Conservation (phyloP, 92 coral and sea anemone genomes). For the Galaxea fascicularis region DNA sequence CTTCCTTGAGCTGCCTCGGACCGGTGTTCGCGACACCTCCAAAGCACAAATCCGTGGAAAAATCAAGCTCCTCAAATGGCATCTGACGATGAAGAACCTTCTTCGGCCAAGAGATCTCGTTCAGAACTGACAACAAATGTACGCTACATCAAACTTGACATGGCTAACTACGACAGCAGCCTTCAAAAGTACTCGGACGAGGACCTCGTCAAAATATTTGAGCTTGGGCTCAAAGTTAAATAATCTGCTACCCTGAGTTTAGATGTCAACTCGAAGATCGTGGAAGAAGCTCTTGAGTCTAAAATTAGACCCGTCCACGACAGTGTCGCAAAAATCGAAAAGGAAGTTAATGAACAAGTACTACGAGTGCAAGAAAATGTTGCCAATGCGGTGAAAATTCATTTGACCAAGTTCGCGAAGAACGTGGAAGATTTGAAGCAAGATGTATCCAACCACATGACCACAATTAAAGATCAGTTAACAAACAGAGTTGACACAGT, state of each 20-base stretch:
- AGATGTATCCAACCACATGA: conserved; percentile 26
- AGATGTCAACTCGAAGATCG: conserved; percentile 30
- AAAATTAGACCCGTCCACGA: conserved; percentile 53
- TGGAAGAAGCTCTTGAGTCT: conserved; percentile 50
- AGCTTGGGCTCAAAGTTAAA: conserved; percentile 54
- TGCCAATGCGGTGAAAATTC: not conserved
- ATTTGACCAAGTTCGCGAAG: not conserved
- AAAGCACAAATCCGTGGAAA: not conserved
- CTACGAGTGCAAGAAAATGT: conserved; percentile 6
- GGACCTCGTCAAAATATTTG: conserved; percentile 7
- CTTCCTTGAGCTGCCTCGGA: not conserved
- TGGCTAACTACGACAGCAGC: conserved; percentile 1
- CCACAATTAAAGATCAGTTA: conserved; percentile 8
- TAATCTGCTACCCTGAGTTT: conserved; percentile 45
- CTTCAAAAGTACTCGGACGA: conserved; percentile 6
- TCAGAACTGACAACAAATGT: not conserved
- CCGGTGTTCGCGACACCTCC: not conserved
- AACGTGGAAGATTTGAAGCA: conserved; percentile 26
- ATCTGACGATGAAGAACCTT: conserved; percentile 19
- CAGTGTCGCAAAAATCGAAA: conserved; percentile 14
- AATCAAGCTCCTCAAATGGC: not conserved
- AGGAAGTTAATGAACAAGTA: conserved; percentile 16
- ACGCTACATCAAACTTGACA: conserved; percentile 27
- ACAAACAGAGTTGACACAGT: conserved; percentile 36
- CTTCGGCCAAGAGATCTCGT: conserved; percentile 23